Base-by-base conservation (phyloP, 2,113 vertebrate genomes). In the Amphilophus citrinellus region DNA sequence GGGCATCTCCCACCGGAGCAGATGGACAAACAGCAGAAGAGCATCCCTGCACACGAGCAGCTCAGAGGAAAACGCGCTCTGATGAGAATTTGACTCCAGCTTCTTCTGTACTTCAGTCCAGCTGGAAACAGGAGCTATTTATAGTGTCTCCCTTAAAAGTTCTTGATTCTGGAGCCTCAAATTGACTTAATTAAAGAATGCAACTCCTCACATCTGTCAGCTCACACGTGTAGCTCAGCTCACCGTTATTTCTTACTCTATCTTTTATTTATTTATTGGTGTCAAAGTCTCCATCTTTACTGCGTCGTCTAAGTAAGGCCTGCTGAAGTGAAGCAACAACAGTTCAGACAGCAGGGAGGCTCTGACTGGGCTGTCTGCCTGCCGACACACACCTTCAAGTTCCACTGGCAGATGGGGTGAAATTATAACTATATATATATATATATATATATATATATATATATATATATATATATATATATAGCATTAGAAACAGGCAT, bases 201-300 rank as follows among this genome's bases (percentile, higher is more conserved):
- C 58, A 15, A 60, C 53, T 57, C 53, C 59, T 1, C 15, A 14
- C 30, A 61, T 30, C 59, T 61, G 24, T 27, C 1, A 1, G 35
- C 17, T 2, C 2, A 61, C 0, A 0, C 61, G 0, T 62, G 61
- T 32, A 1, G 1, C 15, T 61, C 60, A 61, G 17, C 20, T 62
- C 17, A 37, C 30, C 30, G 6, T 20, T 62, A 61, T 61, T 10
- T 0, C 20, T 37, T 37, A 3, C 30, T 30, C 4, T 30, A 30
- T 30, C 30, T 27, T 27, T 27, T 27, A 37, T 7, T 37, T 37
- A 37, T 20, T 62, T 62, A 37, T 62, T 3, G 9, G 17, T 35
- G 2, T 61, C 9, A 35, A 61, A 35, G 30, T 20, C 30, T 35
- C 32, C 15, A 20, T 62, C 30, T 62, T 62, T 62, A 37, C 61